Evolutionary conservation across 2,797 vertebrate genomes (phyloP).

Genomic region (Hozukius guyotensis): DNA sequence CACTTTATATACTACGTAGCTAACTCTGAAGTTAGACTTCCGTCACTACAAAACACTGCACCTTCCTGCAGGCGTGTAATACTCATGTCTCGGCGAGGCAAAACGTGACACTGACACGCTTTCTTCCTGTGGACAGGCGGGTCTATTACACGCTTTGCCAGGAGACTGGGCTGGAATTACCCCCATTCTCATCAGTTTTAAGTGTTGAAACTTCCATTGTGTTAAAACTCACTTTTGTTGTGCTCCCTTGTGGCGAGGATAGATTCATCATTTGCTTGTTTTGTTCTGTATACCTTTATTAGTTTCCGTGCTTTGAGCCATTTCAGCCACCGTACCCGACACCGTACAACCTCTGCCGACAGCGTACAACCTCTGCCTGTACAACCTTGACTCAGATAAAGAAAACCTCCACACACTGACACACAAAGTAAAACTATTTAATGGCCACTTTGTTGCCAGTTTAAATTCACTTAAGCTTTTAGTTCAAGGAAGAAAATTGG

Average conservation of each 20-base stretch:
- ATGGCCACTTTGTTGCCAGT: not conserved
- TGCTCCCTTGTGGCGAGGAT: not conserved
- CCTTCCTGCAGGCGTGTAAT: too few relatives aligned
- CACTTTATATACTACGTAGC: too few relatives aligned
- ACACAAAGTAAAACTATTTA: not conserved
- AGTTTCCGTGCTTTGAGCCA: not conserved
- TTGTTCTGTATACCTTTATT: not conserved
- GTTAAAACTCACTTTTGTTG: not conserved
- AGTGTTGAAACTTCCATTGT: not conserved
- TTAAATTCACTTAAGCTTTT: not conserved
- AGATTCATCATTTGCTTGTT: not conserved
- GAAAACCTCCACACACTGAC: not conserved
- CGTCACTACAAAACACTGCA: too few relatives aligned
- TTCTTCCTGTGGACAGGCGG: too few relatives aligned
- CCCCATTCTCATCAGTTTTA: not conserved
- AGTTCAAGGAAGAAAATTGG: not conserved
- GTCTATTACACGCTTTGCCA: too few relatives aligned
- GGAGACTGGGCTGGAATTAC: not conserved
- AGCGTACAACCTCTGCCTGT: not conserved
- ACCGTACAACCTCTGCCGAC: not conserved
- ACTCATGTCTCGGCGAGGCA: too few relatives aligned
- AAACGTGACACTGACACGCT: too few relatives aligned
- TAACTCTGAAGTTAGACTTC: too few relatives aligned
- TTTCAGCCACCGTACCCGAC: not conserved
- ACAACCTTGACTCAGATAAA: not conserved